Base-by-base conservation (phyloP, 37 sponge, comb jelly and placozoan genomes). In the Tethya wilhelma region DNA sequence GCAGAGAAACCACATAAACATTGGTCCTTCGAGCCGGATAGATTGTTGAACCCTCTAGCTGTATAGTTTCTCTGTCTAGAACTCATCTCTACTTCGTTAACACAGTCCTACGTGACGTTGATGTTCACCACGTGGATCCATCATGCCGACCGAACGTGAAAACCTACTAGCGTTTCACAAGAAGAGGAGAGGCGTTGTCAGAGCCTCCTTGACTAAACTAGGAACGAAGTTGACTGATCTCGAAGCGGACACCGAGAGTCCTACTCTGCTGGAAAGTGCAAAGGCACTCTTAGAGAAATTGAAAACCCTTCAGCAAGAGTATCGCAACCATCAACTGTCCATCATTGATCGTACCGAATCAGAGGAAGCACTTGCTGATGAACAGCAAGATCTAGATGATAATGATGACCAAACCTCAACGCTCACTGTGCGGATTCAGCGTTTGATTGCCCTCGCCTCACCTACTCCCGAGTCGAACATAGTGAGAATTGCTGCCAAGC, bases 151-250 rank as follows among this genome's bases (percentile, higher is more conserved):
- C n/a, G n/a, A n/a, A n/a, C n/a, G n/a, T n/a, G n/a, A n/a, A n/a
- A n/a, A n/a, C n/a, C n/a, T n/a, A 23, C 28, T 59, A 19, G 25
- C 62, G 5, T 75, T 75, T 14, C 75, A 75, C 75, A 75, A 75
- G 39, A 79, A 67, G 67, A 72, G 73, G 46, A 72, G 82, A 73
- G 65, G 46, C 22, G 82, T 82, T 34, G 37, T 73, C 9, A 19
- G 82, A 19, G 49, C 73, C 46, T 82, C 82, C n/a, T 12, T 71
- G 20, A 82, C 73, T 12, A 70, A 71, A 30, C 64, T 82, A 6
- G 53, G 64, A 17, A 82, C 73, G 36, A 67, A 46, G 56, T 38
- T 82, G 23, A 72, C 43, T 12, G 73, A 82, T 1, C 73, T 82
- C n/a, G 79, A 79, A 45, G 67, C 56, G 8, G 39, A 45, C 67